These are phyloP conservation scores for Matsumurasca onukii DNA, from an alignment of 1,140 invertebrate genomes.

Conservation along the genomic window DNA sequence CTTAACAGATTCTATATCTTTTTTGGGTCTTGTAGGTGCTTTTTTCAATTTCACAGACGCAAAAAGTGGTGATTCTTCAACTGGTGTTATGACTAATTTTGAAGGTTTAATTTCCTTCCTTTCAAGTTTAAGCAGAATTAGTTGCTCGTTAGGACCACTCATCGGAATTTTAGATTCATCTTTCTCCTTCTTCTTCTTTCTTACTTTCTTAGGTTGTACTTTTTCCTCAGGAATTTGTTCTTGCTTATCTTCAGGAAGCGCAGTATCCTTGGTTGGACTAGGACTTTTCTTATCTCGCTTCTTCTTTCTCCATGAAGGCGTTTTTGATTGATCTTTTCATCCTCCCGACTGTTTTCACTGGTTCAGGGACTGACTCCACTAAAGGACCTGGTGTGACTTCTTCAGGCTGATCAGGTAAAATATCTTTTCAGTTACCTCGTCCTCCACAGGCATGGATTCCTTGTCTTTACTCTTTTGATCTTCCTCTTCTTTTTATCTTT, in stretches of 20 bases:
- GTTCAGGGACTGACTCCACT: not conserved
- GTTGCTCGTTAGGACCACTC: slow-evolving; percentile 32
- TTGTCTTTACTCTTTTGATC: slow-evolving; percentile 29
- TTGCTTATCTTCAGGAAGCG: too few species aligned
- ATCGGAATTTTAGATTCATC: slow-evolving; percentile 39
- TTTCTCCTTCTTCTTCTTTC: slow-evolving; percentile 39
- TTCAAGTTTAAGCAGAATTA: slow-evolving; percentile 42
- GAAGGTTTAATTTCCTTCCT: slow-evolving; percentile 50
- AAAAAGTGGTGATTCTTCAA: slow-evolving; percentile 56
- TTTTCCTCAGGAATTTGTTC: not conserved
- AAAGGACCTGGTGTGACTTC: not conserved
- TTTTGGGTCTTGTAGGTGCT: slow-evolving; percentile 49
- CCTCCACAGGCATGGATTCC: too few species aligned
- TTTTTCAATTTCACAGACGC: slow-evolving; percentile 65
- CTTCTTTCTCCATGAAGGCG: slow-evolving; percentile 20
- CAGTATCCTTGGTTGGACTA: too few species aligned
- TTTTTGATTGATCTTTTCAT: slow-evolving; percentile 9
- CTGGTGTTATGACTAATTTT: slow-evolving; percentile 49
- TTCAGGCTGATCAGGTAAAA: not conserved
- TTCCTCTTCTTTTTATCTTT: slow-evolving; percentile 33
- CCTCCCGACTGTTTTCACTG: not conserved
- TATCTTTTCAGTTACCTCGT: not conserved
- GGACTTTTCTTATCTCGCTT: too few species aligned
- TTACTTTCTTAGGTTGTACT: slow-evolving; percentile 31
- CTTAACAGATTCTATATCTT: slow-evolving; percentile 51